Conservation (phyloP, 2,888 invertebrate genomes). For the Chrysopilus asiliformis region DNA sequence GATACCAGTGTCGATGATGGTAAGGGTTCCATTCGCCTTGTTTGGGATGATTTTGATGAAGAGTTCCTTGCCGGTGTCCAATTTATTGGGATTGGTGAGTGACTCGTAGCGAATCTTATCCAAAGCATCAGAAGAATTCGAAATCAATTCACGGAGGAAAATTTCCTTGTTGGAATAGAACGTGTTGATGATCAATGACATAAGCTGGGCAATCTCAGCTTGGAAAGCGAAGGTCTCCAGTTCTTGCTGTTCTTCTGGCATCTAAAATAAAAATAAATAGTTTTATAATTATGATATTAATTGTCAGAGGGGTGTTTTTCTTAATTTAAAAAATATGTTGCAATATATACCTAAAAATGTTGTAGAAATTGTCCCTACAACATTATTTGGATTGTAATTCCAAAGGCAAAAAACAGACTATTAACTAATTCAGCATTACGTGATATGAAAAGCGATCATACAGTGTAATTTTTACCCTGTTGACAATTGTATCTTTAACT, state of each 20-base stretch:
- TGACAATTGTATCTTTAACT: too few relatives aligned
- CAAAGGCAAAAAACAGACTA: too few relatives aligned
- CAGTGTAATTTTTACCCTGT: too few relatives aligned
- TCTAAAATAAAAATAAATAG: too few relatives aligned
- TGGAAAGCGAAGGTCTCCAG: constrained; percentile 99
- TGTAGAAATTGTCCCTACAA: too few relatives aligned
- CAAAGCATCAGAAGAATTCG: constrained; percentile 91
- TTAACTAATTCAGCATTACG: too few relatives aligned
- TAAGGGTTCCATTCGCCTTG: constrained; percentile 87
- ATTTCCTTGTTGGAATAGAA: constrained; percentile 99
- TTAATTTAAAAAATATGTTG: too few relatives aligned
- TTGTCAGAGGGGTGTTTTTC: too few relatives aligned
- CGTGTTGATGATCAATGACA: constrained; percentile 99
- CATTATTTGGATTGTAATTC: too few relatives aligned
- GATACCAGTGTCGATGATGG: constrained; percentile 89
- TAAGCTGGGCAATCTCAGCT: constrained; percentile 98
- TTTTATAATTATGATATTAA: too few relatives aligned
- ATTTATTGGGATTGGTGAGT: constrained; percentile 85
- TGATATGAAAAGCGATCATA: too few relatives aligned
- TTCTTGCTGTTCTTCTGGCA: constrained; percentile 70
- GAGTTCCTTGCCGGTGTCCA: constrained; percentile 89
- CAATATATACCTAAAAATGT: too few relatives aligned
- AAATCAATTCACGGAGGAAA: constrained; percentile 96
- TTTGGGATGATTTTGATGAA: constrained; percentile 95
- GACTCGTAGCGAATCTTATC: constrained; percentile 94